Percentiles rank a stretch among this genome's conserved stretches.
Evolutionary conservation across 2,113 vertebrate genomes (phyloP).

Genomic region (Sphyrna mokarran): DNA sequence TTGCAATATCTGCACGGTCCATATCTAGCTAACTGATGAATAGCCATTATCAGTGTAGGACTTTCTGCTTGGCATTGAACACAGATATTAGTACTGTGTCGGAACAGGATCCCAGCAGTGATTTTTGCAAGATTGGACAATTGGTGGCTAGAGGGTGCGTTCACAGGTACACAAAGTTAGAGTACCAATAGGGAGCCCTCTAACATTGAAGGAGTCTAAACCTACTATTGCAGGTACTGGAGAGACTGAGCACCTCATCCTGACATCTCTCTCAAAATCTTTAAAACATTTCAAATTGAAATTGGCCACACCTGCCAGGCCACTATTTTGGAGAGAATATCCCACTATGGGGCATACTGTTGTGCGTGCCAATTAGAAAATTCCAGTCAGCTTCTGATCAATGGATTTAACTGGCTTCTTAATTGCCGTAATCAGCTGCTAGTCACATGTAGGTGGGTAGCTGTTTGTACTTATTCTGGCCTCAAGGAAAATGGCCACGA

Average conservation of each 20-base stretch:
- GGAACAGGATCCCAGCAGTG: not conserved
- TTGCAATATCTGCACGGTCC: not conserved
- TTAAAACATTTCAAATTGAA: not conserved
- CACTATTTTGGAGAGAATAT: not conserved
- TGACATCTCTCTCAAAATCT: not conserved
- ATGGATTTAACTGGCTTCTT: not conserved
- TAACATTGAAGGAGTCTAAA: too few relatives aligned
- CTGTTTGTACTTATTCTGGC: too few relatives aligned
- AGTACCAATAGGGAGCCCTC: not conserved
- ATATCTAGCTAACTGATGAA: not conserved
- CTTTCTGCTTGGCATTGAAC: not conserved
- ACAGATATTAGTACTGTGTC: not conserved
- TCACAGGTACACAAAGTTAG: not conserved
- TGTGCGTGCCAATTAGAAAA: too few relatives aligned
- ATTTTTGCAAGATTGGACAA: not conserved
- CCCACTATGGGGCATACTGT: not conserved
- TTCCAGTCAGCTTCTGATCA: not conserved
- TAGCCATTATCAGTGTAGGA: too few relatives aligned
- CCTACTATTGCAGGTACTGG: too few relatives aligned
- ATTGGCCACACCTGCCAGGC: not conserved
- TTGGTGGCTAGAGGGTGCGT: not conserved
- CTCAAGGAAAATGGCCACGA: too few relatives aligned
- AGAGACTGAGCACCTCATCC: not conserved
- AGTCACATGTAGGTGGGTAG: not conserved
- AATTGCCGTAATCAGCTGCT: not conserved